A percentile compares a stretch with the other conserved stretches of the same genome.
phyloP scores from a whole-genome alignment of 1,140 invertebrate species.

The Dolichoris vasculosae region DNA sequence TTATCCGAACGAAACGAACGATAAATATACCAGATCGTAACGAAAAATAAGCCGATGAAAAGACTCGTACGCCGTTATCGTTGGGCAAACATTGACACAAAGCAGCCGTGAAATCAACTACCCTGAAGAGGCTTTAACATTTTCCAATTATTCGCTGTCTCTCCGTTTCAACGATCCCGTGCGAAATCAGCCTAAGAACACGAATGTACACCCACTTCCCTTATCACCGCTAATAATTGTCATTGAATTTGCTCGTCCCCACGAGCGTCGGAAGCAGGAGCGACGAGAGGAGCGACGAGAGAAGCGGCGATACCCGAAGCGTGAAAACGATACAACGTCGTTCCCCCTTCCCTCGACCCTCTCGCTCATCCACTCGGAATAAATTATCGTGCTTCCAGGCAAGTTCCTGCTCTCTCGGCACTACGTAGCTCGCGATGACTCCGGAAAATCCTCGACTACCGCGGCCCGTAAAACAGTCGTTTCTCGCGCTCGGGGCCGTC shows the following conservation, averaged over 20 bases:
- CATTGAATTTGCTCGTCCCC: constrained; percentile 37
- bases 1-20: background rate
- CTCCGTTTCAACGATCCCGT: background rate
- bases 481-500: constrained; percentile 23
- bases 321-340: constrained; percentile 30
- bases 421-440: too few species aligned
- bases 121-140: background rate
- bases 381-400: constrained; percentile 13
- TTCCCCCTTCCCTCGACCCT: background rate
- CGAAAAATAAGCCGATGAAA: background rate
- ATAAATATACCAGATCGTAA: background rate
- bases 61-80: background rate
- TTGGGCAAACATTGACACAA: background rate
- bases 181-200: background rate
- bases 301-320: background rate
- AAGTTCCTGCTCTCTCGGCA: background rate
- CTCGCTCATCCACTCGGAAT: background rate
- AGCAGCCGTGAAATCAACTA: background rate
- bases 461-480: constrained; percentile 50
- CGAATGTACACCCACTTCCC: background rate
- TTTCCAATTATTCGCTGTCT: background rate
- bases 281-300: background rate
- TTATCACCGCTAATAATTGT: constrained; percentile 26
- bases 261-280: background rate
- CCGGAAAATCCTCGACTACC: constrained; percentile 14